Base-by-base conservation (phyloP, 2,888 invertebrate genomes). In the Heliconius cydno region DNA sequence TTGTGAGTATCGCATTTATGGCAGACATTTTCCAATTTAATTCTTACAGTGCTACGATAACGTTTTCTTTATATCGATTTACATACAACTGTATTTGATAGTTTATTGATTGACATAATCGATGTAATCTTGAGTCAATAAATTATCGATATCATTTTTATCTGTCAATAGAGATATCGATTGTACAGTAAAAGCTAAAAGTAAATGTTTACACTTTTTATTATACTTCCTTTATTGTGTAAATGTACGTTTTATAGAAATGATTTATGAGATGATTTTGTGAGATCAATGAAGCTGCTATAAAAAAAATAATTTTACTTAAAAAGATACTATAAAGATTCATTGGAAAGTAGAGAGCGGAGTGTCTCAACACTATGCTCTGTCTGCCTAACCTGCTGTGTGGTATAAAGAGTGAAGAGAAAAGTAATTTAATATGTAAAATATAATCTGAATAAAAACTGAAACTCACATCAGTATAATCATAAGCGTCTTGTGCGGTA, bases 401-500 rank as follows among this genome's bases (percentile, higher is more conserved):
- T 46, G 46, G 46, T 46, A 46, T 46, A 46, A 46, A 46, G 46
- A 4, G 15, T 19, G 19, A 19, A 6, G 46, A 15, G 5, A 15
- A 46, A 15, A 46, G 15, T 6, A 46, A 46, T 15, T 22, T 60
- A 7, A 60, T 60, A 60, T 22, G 22, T 13, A 63, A 63, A 25
- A 63, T 13, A 13, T 28, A 46, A 52, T 46, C 22, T 10, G 12
- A 25, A 41, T 25, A 63, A 34, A 34, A 34, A 34, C 34, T 63
- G 6, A 9, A 68, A 80, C 92, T 89, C 92, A 98, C 98, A 86
- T 98, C 97, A 3, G 99, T 99, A 86, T 97, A 89, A n/a, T 96
- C 96, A 89, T 98, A 99, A 0, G 99, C 99, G 85, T 97, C 97
- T 87, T 99, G 98, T 4, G 99, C 99, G 0, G 99, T 99, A 90